A percentile compares a stretch with the other conserved stretches of the same genome.
These are phyloP conservation scores for Serinus canaria DNA, from an alignment of 2,113 vertebrate species.

Conservation along the genomic window DNA sequence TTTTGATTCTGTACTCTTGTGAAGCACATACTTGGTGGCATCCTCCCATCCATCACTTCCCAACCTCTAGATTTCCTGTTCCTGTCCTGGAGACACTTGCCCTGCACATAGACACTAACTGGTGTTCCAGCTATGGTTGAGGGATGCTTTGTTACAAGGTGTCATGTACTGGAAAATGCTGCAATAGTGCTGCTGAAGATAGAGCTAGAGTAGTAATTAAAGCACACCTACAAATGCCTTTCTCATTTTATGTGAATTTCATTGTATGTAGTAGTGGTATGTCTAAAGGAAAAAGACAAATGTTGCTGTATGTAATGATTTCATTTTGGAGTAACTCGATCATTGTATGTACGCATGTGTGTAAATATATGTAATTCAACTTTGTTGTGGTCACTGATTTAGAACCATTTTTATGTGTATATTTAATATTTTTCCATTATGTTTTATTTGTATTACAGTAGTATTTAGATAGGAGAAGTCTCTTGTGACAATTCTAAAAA, in stretches of 20 bases:
- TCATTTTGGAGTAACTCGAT: not conserved
- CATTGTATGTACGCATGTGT: constrained; percentile 38
- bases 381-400: constrained; percentile 13
- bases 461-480: not conserved
- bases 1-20: constrained; percentile 73
- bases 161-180: constrained; percentile 40
- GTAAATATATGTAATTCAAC: constrained; percentile 51
- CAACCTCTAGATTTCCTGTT: not conserved
- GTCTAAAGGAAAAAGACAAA: not conserved
- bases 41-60: not conserved
- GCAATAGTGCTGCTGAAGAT: constrained; percentile 39
- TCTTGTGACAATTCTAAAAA: not conserved
- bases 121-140: not conserved
- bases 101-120: not conserved
- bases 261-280: constrained; percentile 4
- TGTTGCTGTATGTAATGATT: not conserved
- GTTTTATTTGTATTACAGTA: not conserved
- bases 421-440: constrained; percentile 25
- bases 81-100: constrained; percentile 4
- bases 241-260: not conserved
- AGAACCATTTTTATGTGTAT: not conserved
- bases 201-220: constrained; percentile 4
- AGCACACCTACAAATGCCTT: constrained; percentile 51
- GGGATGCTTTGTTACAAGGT: constrained; percentile 10
- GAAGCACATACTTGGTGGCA: constrained; percentile 47